Evolutionary conservation across 2,888 invertebrate species (phyloP).

Genomic region (Brenthis hecate): DNA sequence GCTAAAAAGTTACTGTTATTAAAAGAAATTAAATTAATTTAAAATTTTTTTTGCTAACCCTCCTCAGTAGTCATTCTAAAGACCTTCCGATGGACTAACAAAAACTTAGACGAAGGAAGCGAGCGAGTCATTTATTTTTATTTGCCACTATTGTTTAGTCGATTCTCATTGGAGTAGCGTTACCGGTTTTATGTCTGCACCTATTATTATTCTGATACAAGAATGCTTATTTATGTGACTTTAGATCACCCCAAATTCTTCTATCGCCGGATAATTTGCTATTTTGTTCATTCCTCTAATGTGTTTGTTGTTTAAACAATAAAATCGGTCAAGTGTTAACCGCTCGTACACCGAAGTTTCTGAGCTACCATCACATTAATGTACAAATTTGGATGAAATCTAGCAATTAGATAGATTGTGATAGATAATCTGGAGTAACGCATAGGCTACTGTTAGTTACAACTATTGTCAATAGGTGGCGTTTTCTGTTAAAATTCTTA

Average conservation of each 20-base stretch:
- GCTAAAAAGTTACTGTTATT: no score
- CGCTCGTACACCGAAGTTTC: no score
- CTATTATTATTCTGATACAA: constrained; percentile 35
- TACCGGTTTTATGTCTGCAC: constrained; percentile 36
- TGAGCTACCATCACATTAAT: no score
- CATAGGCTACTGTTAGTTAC: no score
- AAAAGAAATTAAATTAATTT: background rate
- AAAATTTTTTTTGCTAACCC: constrained; percentile 47
- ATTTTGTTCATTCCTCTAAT: constrained; percentile 3
- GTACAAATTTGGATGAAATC: no score
- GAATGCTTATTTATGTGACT: constrained; percentile 29
- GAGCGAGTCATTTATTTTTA: constrained; percentile 75
- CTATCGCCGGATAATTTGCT: constrained; percentile 1
- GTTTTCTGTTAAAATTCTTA: no score
- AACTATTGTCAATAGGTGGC: no score
- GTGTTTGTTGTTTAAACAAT: background rate
- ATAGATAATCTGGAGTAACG: no score
- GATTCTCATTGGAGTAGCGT: constrained; percentile 64
- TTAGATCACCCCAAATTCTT: constrained; percentile 6
- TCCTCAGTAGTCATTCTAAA: constrained; percentile 74
- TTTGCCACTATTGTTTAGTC: constrained; percentile 75
- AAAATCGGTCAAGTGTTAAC: no score
- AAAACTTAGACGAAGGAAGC: constrained; percentile 74
- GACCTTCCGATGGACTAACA: constrained; percentile 79
- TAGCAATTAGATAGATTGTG: no score